Evolutionary conservation across 2,797 vertebrate species (phyloP).

Genomic region (Microctenopoma lineatum): DNA sequence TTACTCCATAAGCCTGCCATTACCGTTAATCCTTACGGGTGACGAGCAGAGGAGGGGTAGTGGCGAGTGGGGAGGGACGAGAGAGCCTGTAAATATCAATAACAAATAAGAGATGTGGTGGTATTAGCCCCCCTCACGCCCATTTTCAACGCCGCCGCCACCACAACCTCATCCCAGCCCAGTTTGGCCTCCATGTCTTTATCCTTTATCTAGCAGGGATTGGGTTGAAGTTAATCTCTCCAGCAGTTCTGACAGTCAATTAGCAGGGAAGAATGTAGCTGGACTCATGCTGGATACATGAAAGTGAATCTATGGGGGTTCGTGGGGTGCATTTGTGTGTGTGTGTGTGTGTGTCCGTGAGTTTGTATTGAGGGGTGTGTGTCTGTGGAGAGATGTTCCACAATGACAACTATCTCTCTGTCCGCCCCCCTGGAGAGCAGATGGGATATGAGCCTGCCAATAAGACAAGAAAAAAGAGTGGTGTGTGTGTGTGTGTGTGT

Average conservation of each 20-base stretch:
- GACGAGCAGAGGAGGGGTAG: slow-evolving; percentile 58
- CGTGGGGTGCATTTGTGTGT: slow-evolving; percentile 32
- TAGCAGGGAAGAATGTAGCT: slow-evolving; percentile 82
- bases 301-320: slow-evolving; percentile 56
- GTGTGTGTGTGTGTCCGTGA: slow-evolving; percentile 40
- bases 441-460: slow-evolving; percentile 80
- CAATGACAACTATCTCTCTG: slow-evolving; percentile 79
- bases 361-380: slow-evolving; percentile 37
- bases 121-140: slow-evolving; percentile 55
- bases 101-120: slow-evolving; percentile 82
- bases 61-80: slow-evolving; percentile 48
- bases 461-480: slow-evolving; percentile 74
- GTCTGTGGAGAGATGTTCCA: slow-evolving; percentile 70
- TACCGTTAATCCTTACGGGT: slow-evolving; percentile 81
- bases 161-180: slow-evolving; percentile 57
- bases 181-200: slow-evolving; percentile 66
- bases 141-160: slow-evolving; percentile 29
- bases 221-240: slow-evolving; percentile 83
- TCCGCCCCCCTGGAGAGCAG: slow-evolving; percentile 80
- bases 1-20: slow-evolving; percentile 79
- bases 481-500: slow-evolving; percentile 45
- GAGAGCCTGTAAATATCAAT: slow-evolving; percentile 87
- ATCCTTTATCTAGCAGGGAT: slow-evolving; percentile 76
- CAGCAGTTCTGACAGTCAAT: slow-evolving; percentile 85
- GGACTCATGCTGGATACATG: slow-evolving; percentile 58